Percentiles rank a stretch among this genome's conserved stretches.
Evolutionary conservation across 2,797 vertebrate genomes (phyloP).

Genomic region (Gymnodraco acuticeps): DNA sequence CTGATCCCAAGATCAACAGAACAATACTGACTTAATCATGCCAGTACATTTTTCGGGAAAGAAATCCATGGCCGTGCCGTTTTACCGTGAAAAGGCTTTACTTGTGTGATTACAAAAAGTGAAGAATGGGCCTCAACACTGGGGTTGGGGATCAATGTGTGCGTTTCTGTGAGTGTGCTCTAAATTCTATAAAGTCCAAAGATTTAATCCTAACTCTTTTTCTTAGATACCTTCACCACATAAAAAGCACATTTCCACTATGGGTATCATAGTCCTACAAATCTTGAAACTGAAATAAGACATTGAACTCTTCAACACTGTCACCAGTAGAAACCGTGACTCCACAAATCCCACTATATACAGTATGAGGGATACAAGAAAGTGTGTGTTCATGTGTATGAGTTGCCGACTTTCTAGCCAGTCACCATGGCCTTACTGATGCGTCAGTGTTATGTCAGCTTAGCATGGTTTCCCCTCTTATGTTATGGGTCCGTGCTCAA

Average conservation of each 20-base stretch:
- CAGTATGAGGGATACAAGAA: neutral
- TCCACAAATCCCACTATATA: neutral
- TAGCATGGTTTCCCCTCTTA: slow-evolving; percentile 33
- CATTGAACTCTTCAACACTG: neutral
- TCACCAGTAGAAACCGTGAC: neutral
- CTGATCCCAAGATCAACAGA: slow-evolving; percentile 42
- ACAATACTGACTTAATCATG: slow-evolving; percentile 41
- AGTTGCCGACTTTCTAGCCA: slow-evolving; percentile 30
- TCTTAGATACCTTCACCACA: neutral
- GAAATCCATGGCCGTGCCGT: neutral
- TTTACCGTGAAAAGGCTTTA: slow-evolving; percentile 27
- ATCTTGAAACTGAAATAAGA: neutral
- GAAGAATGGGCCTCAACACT: slow-evolving; percentile 8
- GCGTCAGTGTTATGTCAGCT: slow-evolving; percentile 55
- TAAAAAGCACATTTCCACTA: neutral
- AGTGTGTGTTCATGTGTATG: slow-evolving; percentile 15
- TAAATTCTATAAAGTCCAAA: neutral
- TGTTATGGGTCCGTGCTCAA: slow-evolving; percentile 53
- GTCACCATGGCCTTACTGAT: slow-evolving; percentile 53
- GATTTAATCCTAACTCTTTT: neutral
- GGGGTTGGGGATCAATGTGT: neutral
- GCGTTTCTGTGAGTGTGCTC: neutral
- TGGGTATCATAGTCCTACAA: neutral
- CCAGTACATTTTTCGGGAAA: slow-evolving; percentile 36
- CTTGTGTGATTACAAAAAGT: slow-evolving; percentile 20